Base-by-base conservation (phyloP, 2,888 invertebrate species). In the Protodeltote pygarga region DNA sequence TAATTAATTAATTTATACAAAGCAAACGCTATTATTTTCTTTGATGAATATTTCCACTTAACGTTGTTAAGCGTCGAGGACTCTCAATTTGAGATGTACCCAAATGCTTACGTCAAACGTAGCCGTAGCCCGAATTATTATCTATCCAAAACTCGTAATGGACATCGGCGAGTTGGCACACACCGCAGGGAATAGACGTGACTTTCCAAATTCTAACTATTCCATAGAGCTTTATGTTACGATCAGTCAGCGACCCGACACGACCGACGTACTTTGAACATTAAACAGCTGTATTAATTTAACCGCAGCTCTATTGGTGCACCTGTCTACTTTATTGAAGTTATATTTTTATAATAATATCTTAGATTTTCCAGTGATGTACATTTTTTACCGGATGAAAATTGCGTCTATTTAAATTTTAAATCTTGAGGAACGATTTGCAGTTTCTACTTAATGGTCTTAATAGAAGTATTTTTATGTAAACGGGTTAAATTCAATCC, bases 141-240 rank as follows among this genome's bases (percentile, higher is more conserved):
- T 59, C 53, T 59, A 59, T 64, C 64, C 61, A 57, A 67, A 66
- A 72, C 65, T 69, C 62, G 64, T 65, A 73, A 72, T 65, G 64
- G 64, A 58, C 70, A 55, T 57, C 53, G 53, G 63, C 65, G 55
- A 61, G 59, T 67, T 71, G 71, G 59, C 66, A 55, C 52, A 49
- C 61, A 55, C 67, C 63, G 32, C 55, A 20, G 72, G 72, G 72
- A 65, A 61, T 65, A 55, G 48, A 73, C 73, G 72, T 70, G 72
- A 71, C 72, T 72, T 62, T 53, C 67, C 52, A 42, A 67, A 65
- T 55, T 58, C 53, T 39, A 46, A 65, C 62, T 49, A 55, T 65
- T 53, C 59, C 62, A 40, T 59, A 46, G 71, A 66, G 64, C 55
- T 57, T 65, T 60, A 55, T 54, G 58, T 39, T 58, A 68, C 59